Evolutionary conservation across 2,113 vertebrate genomes (phyloP).

Genomic region (Engraulis encrasicolus): DNA sequence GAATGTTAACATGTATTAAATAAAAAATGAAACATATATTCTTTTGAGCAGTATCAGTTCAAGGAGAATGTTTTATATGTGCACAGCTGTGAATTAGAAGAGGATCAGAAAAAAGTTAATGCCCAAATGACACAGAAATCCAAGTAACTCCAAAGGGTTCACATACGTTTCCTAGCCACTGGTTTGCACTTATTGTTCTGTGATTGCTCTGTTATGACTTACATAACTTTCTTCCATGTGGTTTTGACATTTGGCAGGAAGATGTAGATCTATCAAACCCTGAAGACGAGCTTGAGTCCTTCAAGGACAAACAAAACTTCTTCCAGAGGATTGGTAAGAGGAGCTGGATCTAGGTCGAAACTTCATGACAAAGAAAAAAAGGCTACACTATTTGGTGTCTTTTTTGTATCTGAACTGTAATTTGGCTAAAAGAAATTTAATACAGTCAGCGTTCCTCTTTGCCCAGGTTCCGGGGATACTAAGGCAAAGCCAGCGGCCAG

Average conservation of each 20-base stretch:
- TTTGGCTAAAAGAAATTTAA: not conserved
- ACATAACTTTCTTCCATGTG: not conserved
- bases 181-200: not conserved
- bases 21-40: too few species aligned
- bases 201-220: not conserved
- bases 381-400: too few species aligned
- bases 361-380: not conserved
- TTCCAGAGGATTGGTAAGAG: constrained; percentile 89
- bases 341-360: too few species aligned
- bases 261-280: constrained; percentile 38
- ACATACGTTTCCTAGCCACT: too few species aligned
- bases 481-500: constrained; percentile 37
- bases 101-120: too few species aligned
- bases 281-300: constrained; percentile 66
- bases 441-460: not conserved
- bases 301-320: constrained; percentile 83
- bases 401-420: not conserved
- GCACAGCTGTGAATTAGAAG: too few species aligned
- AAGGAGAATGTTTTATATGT: too few species aligned
- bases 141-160: too few species aligned
- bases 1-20: too few species aligned
- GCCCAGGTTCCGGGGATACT: constrained; percentile 58
- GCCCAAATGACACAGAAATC: too few species aligned
- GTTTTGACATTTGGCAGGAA: constrained; percentile 35
- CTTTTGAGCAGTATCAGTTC: too few species aligned